phyloP scores from a whole-genome alignment of 2,113 vertebrate genomes.

The Xiphorhynchus elegans region DNA sequence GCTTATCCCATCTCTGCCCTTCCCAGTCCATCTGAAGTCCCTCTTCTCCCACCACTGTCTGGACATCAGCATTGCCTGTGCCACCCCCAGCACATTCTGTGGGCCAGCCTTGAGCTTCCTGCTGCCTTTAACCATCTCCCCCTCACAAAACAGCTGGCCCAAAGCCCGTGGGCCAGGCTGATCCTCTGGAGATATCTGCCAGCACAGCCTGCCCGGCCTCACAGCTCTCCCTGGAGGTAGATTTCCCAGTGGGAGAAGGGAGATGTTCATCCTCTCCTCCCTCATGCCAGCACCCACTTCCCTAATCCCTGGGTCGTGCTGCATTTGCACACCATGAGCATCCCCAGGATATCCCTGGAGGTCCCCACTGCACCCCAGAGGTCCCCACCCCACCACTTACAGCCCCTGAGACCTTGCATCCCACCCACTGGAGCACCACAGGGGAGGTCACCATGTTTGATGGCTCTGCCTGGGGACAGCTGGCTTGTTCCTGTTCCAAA shows the following conservation, averaged over 20 bases:
- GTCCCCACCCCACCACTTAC: rapidly evolving
- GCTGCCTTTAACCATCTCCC: background rate
- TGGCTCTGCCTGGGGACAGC: background rate
- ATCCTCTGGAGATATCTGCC: background rate
- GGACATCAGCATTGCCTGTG: background rate
- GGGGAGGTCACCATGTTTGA: background rate
- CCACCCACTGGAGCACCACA: rapidly evolving
- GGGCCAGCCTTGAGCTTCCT: background rate
- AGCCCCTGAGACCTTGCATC: rapidly evolving
- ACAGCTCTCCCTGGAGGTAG: background rate
- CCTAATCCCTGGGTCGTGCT: rapidly evolving
- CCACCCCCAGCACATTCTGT: rapidly evolving
- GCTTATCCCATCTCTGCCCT: background rate
- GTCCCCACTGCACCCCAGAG: background rate
- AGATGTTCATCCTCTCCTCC: background rate
- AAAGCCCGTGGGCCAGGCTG: background rate
- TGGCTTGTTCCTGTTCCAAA: background rate
- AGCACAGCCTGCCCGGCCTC: background rate
- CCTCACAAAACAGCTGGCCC: background rate
- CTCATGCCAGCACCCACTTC: background rate
- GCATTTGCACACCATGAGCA: background rate
- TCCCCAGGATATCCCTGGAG: background rate
- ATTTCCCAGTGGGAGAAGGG: background rate
- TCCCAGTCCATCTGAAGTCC: background rate
- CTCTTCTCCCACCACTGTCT: background rate